Percentiles rank a stretch among this genome's conserved stretches.
These are phyloP conservation scores for Lindbergichthys nudifrons DNA, from an alignment of 2,797 vertebrate genomes.

Conservation along the genomic window DNA sequence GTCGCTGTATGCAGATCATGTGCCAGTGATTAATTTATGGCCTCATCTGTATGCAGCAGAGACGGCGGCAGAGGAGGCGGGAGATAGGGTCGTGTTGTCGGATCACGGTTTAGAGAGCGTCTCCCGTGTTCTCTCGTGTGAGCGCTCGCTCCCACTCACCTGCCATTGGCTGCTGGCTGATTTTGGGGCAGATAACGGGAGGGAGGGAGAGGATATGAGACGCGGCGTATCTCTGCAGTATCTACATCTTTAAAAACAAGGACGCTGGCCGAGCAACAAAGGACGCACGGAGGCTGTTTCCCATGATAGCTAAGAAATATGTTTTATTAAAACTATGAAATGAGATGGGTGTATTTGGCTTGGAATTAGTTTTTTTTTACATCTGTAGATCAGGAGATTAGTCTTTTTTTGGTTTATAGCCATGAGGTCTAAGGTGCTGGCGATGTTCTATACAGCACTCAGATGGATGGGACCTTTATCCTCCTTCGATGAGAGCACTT, in stretches of 20 bases:
- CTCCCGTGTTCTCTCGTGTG: constrained; percentile 58
- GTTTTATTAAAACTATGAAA: constrained; percentile 70
- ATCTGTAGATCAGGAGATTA: constrained; percentile 49
- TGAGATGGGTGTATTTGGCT: constrained; percentile 64
- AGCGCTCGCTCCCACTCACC: constrained; percentile 45
- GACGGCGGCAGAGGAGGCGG: constrained; percentile 50
- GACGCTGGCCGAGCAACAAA: constrained; percentile 68
- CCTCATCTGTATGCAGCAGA: constrained; percentile 81
- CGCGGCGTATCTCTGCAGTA: constrained; percentile 66
- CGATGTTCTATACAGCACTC: constrained; percentile 11
- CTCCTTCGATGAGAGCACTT: constrained; percentile 40
- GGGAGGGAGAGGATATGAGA: constrained; percentile 76
- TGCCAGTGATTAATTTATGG: constrained; percentile 82
- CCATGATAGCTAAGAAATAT: constrained; percentile 61
- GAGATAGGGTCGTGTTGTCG: constrained; percentile 75
- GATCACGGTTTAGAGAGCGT: constrained; percentile 78
- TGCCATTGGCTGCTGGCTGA: constrained; percentile 68
- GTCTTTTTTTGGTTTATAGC: constrained; percentile 44
- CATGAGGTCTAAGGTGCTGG: constrained; percentile 7
- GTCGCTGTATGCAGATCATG: constrained; percentile 77
- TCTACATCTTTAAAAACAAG: constrained; percentile 73
- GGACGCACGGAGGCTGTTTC: constrained; percentile 54
- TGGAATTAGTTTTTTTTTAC: constrained; percentile 36
- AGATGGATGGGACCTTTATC: constrained; percentile 51
- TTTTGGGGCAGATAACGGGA: constrained; percentile 60